phyloP scores from a whole-genome alignment of 2,797 vertebrate genomes.

The Xiphophorus birchmanni region DNA sequence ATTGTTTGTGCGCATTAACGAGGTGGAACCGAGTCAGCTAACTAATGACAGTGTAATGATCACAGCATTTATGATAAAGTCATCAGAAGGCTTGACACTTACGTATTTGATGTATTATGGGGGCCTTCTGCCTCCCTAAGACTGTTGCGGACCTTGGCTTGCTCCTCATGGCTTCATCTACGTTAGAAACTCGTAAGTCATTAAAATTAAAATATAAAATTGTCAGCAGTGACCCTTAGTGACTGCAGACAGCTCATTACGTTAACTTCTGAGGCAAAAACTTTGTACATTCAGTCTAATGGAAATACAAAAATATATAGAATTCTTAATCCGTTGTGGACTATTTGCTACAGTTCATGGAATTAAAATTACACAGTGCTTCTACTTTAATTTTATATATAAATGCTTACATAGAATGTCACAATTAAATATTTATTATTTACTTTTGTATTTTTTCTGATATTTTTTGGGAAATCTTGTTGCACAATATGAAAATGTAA shows the following conservation, averaged over 20 bases:
- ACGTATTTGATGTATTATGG: constrained; percentile 47
- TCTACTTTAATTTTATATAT: not conserved
- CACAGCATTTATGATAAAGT: constrained; percentile 75
- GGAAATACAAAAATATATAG: not conserved
- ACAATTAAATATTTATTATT: not conserved
- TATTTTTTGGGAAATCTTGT: not conserved
- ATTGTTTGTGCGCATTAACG: constrained; percentile 95
- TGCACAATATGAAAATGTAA: not conserved
- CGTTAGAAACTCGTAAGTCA: constrained; percentile 36
- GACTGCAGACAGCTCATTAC: constrained; percentile 29
- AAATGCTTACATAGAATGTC: not conserved
- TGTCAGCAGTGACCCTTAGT: constrained; percentile 33
- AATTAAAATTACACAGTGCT: not conserved
- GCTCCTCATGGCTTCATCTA: constrained; percentile 27
- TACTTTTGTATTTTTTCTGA: not conserved
- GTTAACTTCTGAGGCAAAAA: constrained; percentile 23
- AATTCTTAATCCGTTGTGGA: not conserved
- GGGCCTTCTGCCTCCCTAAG: constrained; percentile 43
- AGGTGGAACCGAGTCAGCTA: constrained; percentile 89
- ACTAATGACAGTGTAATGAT: constrained; percentile 95
- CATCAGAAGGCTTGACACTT: constrained; percentile 75
- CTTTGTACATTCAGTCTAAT: constrained; percentile 17
- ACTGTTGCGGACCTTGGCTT: constrained; percentile 43
- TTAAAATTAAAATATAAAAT: constrained; percentile 41
- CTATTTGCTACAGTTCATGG: not conserved